Evolutionary conservation across 23 tunicate species (phyloP).

Genomic region (Ciona savignyi): DNA sequence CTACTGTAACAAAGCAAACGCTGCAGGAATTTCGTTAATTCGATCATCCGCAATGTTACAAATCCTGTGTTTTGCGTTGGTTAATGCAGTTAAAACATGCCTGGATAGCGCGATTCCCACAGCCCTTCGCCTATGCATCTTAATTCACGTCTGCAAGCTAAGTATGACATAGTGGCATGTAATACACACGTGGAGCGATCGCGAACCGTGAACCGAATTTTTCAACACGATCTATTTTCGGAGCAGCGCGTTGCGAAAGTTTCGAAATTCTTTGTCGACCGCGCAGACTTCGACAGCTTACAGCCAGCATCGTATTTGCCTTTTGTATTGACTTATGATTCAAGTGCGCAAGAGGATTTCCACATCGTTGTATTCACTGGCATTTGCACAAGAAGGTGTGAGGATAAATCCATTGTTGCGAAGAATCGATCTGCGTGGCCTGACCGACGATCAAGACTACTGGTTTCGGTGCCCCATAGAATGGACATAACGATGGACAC

Average conservation of each 20-base stretch:
- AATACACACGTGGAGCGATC: not conserved
- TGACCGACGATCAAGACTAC: not conserved
- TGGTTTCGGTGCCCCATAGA: not conserved
- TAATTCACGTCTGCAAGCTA: not conserved
- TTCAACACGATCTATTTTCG: not conserved
- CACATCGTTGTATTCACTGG: not conserved
- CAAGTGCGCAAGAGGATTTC: not conserved
- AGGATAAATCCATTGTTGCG: not conserved
- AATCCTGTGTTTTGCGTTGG: not conserved
- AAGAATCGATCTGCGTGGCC: not conserved
- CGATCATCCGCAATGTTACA: not conserved
- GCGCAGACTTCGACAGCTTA: not conserved
- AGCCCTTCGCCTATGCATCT: not conserved
- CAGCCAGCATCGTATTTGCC: not conserved
- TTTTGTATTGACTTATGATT: not conserved
- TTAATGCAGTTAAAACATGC: not conserved
- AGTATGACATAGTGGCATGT: not conserved
- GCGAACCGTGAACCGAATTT: not conserved
- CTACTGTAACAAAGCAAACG: not conserved
- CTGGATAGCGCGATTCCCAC: not conserved
- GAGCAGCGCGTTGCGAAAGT: not conserved
- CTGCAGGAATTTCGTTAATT: not conserved
- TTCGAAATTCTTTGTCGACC: not conserved
- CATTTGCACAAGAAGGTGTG: not conserved
- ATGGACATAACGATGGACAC: not conserved